These are phyloP conservation scores for Eupithecia tripunctaria DNA, from an alignment of 2,888 invertebrate species.

Conservation along the genomic window DNA sequence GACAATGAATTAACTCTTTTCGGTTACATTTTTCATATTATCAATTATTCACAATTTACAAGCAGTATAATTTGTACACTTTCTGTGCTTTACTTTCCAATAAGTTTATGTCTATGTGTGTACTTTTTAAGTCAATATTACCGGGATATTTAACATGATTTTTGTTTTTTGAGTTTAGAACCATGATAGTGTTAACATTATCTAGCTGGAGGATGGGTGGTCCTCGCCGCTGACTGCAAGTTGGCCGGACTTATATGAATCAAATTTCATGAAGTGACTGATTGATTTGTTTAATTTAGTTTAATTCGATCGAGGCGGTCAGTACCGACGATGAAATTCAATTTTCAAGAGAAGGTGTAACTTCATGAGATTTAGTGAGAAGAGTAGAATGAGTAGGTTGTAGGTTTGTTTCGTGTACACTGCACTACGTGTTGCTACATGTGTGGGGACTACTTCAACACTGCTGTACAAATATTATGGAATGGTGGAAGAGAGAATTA, in stretches of 20 bases:
- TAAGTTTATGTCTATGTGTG: too few relatives aligned
- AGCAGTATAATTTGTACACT: too few relatives aligned
- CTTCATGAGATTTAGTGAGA: constrained; percentile 43
- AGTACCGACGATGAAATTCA: background rate
- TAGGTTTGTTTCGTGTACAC: constrained; percentile 34
- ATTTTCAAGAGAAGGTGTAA: constrained; percentile 13
- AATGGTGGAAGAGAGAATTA: constrained; percentile 15
- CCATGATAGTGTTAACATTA: background rate
- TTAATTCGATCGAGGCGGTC: background rate
- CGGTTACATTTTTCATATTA: too few relatives aligned
- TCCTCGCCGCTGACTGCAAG: constrained; percentile 30
- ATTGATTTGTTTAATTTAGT: background rate
- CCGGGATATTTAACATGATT: background rate
- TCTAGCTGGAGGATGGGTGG: background rate
- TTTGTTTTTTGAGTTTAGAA: background rate
- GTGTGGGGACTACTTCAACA: constrained; percentile 19
- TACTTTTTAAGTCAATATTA: background rate
- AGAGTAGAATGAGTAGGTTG: constrained; percentile 38
- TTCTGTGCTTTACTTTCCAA: too few relatives aligned
- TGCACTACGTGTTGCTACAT: constrained; percentile 41
- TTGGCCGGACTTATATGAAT: constrained; percentile 46
- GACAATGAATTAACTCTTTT: too few relatives aligned
- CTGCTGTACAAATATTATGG: constrained; percentile 18
- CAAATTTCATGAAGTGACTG: constrained; percentile 47
- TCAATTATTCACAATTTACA: too few relatives aligned